A percentile compares a stretch with the other conserved stretches of the same genome.
Conservation (phyloP, 2,888 invertebrate genomes). For the Amphimallon solstitiale region DNA sequence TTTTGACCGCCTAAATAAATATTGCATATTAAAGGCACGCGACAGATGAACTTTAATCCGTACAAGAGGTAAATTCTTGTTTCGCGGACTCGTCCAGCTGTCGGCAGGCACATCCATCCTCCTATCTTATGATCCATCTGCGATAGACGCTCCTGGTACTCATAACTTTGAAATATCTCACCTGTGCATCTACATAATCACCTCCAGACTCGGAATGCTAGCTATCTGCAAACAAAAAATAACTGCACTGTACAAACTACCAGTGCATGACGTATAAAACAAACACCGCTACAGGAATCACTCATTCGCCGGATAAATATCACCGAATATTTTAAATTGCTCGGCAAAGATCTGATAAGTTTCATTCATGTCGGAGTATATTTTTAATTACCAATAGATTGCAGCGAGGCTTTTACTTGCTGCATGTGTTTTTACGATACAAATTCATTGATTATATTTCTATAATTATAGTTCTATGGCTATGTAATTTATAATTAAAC, state of each 20-base stretch:
- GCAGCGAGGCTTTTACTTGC: too few species aligned
- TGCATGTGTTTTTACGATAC: too few species aligned
- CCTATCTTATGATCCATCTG: conserved; percentile 46
- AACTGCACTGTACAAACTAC: conserved; percentile 26
- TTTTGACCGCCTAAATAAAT: too few species aligned
- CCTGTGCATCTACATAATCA: conserved; percentile 46
- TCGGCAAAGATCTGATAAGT: background rate
- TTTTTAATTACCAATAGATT: too few species aligned
- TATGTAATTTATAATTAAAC: too few species aligned
- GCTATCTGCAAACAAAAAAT: conserved; percentile 11
- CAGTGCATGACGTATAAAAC: conserved; percentile 34
- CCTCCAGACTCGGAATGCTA: conserved; percentile 36
- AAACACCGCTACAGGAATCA: conserved; percentile 19
- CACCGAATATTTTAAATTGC: background rate
- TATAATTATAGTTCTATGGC: too few species aligned
- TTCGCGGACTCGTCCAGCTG: conserved; percentile 42
- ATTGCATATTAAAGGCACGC: conserved; percentile 43
- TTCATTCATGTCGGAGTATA: background rate
- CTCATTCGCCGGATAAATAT: conserved; percentile 7
- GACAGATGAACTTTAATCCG: conserved; percentile 42
- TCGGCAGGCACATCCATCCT: conserved; percentile 46
- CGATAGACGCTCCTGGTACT: conserved; percentile 45
- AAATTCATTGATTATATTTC: too few species aligned
- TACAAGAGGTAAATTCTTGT: conserved; percentile 37
- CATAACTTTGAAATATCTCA: conserved; percentile 47